phyloP scores from a whole-genome alignment of 2,113 vertebrate genomes.

The Petromus typicus region DNA sequence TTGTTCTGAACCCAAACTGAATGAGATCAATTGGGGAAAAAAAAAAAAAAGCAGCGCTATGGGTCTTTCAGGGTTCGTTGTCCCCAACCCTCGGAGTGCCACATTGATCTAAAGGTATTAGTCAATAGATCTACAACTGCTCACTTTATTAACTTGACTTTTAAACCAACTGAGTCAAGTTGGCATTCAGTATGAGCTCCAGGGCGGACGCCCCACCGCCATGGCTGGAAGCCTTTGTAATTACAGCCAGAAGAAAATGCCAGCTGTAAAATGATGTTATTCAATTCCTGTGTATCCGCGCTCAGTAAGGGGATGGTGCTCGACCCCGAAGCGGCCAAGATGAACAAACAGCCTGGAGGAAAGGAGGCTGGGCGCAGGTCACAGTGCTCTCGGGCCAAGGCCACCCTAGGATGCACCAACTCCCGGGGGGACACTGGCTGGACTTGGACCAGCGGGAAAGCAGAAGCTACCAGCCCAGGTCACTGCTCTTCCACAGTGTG shows the following conservation, averaged over 20 bases:
- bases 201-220: not conserved
- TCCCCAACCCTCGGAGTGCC: not conserved
- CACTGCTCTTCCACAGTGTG: rapidly evolving
- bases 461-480: rapidly evolving
- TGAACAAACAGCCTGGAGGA: rapidly evolving
- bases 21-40: conserved; percentile 46
- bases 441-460: not conserved
- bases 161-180: conserved; percentile 56
- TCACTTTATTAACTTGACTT: conserved; percentile 46
- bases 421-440: not conserved
- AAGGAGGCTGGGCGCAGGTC: rapidly evolving
- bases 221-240: conserved; percentile 22
- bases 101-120: conserved; percentile 21
- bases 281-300: not conserved
- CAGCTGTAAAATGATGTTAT: not conserved
- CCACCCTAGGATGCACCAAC: not conserved
- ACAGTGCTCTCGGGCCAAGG: not conserved
- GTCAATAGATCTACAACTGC: conserved; percentile 37
- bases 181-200: not conserved
- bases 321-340: not conserved
- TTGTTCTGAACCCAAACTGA: conserved; percentile 57
- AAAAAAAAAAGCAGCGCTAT: not conserved
- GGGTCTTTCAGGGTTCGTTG: not conserved
- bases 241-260: not conserved
- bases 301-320: not conserved